phyloP scores from a whole-genome alignment of 2,888 invertebrate genomes.

The Himalopsyche anomala region DNA sequence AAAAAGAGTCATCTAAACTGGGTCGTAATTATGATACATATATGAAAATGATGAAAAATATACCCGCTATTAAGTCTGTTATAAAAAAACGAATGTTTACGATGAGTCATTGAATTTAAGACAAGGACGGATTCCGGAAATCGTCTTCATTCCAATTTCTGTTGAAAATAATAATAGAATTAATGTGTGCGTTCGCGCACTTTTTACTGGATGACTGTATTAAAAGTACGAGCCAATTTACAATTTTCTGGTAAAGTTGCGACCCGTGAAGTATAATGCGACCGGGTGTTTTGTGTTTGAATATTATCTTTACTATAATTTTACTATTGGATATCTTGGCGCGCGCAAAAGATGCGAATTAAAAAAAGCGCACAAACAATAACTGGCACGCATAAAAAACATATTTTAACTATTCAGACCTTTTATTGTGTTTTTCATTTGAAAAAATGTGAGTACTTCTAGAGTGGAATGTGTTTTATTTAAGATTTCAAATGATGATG shows the following conservation, averaged over 20 bases:
- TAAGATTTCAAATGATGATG: no score
- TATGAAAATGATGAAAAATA: no score
- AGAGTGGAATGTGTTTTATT: no score
- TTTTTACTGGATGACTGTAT: slow-evolving; percentile 42
- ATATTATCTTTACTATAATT: background rate
- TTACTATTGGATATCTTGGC: no score
- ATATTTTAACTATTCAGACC: no score
- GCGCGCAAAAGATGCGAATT: background rate
- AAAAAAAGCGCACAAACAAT: no score
- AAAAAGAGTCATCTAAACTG: no score
- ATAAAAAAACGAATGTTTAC: background rate
- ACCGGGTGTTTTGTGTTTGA: slow-evolving; percentile 34
- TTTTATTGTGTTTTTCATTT: no score
- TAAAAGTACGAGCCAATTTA: background rate
- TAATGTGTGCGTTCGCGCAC: background rate
- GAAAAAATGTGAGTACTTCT: no score
- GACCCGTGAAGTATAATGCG: slow-evolving; percentile 51
- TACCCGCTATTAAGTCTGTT: no score
- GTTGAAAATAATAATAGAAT: background rate
- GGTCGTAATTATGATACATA: no score
- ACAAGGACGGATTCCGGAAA: slow-evolving; percentile 18
- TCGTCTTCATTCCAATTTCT: slow-evolving; percentile 30
- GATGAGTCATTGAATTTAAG: background rate
- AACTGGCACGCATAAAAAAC: no score
- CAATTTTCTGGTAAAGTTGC: slow-evolving; percentile 51